phyloP scores from a whole-genome alignment of 2,888 invertebrate species.

The Sesamia inferens region DNA sequence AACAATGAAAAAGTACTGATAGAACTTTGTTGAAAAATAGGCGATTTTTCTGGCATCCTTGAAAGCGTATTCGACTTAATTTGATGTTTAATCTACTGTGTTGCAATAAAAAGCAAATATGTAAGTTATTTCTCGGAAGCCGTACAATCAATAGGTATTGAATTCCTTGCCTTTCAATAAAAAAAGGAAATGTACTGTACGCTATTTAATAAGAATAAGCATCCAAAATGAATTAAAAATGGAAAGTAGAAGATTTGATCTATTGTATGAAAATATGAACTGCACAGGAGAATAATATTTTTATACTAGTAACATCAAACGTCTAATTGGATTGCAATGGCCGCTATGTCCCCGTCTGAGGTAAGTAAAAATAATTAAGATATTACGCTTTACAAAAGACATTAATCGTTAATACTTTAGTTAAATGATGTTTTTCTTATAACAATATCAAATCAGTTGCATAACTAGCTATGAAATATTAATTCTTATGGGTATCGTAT shows the following conservation, averaged over 20 bases:
- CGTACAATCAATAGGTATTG: not conserved
- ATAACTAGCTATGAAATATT: constrained; percentile 6
- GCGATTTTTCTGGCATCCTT: constrained; percentile 5
- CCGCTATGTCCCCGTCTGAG: constrained; percentile 94
- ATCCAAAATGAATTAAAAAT: constrained; percentile 4
- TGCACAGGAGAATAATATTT: constrained; percentile 52
- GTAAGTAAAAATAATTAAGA: constrained; percentile 88
- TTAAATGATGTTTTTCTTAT: constrained; percentile 12
- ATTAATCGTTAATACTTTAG: constrained; percentile 26
- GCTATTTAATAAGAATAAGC: not conserved
- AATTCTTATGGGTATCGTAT: constrained; percentile 35
- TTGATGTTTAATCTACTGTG: constrained; percentile 27
- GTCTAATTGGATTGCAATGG: constrained; percentile 91
- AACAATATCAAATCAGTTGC: constrained; percentile 21
- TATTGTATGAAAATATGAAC: not conserved
- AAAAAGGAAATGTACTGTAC: not conserved
- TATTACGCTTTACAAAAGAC: constrained; percentile 43
- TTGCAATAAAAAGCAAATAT: constrained; percentile 26
- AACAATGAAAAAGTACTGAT: no score
- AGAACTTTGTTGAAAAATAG: constrained; percentile 2
- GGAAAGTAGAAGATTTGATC: not conserved
- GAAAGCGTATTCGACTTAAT: constrained; percentile 19
- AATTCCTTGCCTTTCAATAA: not conserved
- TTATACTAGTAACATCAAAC: constrained; percentile 78
- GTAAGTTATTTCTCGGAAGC: not conserved